Conservation (phyloP, 2,888 invertebrate species). For the Oscheius sp. region DNA sequence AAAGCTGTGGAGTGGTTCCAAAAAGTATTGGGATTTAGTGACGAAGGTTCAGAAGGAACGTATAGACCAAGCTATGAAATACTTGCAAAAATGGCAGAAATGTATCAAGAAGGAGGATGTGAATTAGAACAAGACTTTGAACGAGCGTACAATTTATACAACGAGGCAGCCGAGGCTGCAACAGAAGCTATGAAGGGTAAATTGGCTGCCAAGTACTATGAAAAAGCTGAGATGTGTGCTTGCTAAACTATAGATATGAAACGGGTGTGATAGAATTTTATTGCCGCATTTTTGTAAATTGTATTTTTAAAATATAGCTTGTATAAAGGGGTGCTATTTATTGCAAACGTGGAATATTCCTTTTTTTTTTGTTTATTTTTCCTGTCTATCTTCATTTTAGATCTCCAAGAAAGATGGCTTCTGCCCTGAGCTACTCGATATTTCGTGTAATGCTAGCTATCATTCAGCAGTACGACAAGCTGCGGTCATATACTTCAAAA, state of each 20-base stretch:
- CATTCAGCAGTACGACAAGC: constrained; percentile 86
- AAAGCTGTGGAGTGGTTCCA: constrained; percentile 56
- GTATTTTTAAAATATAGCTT: neutral
- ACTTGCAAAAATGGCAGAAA: constrained; percentile 73
- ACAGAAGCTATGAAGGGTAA: constrained; percentile 75
- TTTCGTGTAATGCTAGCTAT: constrained; percentile 79
- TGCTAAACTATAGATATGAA: constrained; percentile 22
- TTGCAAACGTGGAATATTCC: neutral
- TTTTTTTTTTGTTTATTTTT: neutral
- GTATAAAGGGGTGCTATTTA: neutral
- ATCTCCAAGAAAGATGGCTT: constrained; percentile 95
- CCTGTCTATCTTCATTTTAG: constrained; percentile 72
- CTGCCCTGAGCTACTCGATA: constrained; percentile 89
- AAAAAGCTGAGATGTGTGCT: constrained; percentile 59
- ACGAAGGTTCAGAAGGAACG: constrained; percentile 62
- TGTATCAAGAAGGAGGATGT: constrained; percentile 73
- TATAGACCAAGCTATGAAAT: constrained; percentile 70
- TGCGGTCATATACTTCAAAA: constrained; percentile 93
- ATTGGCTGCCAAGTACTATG: constrained; percentile 73
- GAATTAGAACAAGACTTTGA: constrained; percentile 72
- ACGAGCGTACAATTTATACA: constrained; percentile 74
- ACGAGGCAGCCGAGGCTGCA: constrained; percentile 75
- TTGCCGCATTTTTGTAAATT: neutral
- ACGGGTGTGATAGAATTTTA: constrained; percentile 4
- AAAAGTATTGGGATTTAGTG: constrained; percentile 54